A percentile compares a stretch with the other conserved stretches of the same genome.
Conservation (phyloP, 2,113 vertebrate genomes). For the Semnopithecus entellus region DNA sequence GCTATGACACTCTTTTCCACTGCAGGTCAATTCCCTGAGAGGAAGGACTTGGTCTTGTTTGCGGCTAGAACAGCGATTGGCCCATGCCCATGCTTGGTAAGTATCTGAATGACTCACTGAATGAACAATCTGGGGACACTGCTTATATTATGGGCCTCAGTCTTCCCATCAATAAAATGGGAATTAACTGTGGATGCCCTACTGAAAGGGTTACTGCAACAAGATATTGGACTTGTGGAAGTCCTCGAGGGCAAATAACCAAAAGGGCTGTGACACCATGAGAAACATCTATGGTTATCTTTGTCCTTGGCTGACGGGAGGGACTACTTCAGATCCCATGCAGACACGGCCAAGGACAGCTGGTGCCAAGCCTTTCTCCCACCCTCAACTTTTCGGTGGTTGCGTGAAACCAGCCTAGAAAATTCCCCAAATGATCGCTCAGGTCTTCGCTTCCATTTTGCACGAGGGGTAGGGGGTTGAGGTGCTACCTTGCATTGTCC, state of each 20-base stretch:
- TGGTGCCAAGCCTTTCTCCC: background rate
- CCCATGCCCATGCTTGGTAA: fast-evolving
- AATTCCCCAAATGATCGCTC: fast-evolving
- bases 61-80: background rate
- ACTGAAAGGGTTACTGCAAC: background rate
- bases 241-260: fast-evolving
- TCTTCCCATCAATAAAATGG: background rate
- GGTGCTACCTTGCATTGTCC: slow-evolving; percentile 95
- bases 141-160: background rate
- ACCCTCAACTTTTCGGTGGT: background rate
- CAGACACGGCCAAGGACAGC: background rate
- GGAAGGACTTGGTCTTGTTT: background rate
- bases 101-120: background rate
- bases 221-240: background rate
- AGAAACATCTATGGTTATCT: background rate
- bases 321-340: background rate
- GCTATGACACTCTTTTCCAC: background rate
- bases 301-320: background rate
- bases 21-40: background rate
- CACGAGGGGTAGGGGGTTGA: background rate
- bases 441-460: background rate
- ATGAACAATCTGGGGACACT: background rate
- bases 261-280: background rate
- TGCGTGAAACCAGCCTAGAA: fast-evolving
- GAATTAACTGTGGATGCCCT: background rate